Base-by-base conservation (phyloP, 2,113 vertebrate species). In the Cranoglanis bouderius region DNA sequence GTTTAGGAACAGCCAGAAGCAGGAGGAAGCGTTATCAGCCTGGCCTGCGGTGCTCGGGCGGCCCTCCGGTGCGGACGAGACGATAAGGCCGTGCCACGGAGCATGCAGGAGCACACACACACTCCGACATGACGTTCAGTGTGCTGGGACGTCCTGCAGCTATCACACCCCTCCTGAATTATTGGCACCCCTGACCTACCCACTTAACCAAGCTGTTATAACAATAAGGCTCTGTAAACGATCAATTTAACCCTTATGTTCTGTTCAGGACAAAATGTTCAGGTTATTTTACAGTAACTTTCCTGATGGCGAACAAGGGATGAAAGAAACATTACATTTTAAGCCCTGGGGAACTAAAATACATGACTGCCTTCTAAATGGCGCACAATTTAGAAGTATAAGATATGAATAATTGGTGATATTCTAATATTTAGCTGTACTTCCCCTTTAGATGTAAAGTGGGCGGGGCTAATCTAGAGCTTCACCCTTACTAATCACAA, bases 1-100 rank as follows among this genome's bases (percentile, higher is more conserved):
- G 97, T 99, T 99, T 99, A 99, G 98, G 97, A 98, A 99, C 97
- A 99, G 98, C 96, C 98, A 99, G 96, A 99, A 98, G 98, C 97
- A 96, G 96, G 97, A 97, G 96, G 97, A 97, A 96, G 97, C 96
- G 97, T 99, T 99, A 99, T 97, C 96, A 97, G 96, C 98, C 98
- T 96, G 98, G 96, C 95, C 95, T 93, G 90, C 95, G 95, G 95
- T 95, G 94, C 95, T 94, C 94, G 93, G 92, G 93, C 93, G 95
- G 95, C 96, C 96, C 96, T 96, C 96, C 94, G 94, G 95, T 96
- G 95, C 93, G 92, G 94, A 94, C 94, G 92, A 94, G 94, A 96
- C 92, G 77, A 88, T 91, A 89, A 94, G 92, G 94, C 94, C 95
- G 95, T 95, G 95, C 95, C 94, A 95, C 94, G 94, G 55, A 87